Conservation (phyloP, 2,888 invertebrate species). For the Trichogramma dendrolimi region DNA sequence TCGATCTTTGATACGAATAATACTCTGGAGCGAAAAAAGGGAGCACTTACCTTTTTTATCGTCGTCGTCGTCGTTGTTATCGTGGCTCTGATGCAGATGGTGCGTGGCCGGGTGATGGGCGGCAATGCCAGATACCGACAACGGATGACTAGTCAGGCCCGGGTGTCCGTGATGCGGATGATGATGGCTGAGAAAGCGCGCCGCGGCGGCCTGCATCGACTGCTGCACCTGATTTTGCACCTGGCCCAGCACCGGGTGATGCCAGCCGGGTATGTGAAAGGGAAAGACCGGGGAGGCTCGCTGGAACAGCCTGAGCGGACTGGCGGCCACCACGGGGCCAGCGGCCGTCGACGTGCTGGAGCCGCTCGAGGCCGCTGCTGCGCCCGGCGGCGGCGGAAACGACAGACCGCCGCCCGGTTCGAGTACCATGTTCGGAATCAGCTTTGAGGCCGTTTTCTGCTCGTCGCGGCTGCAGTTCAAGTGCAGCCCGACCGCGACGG, state of each 20-base stretch:
- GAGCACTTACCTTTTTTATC: slow-evolving; percentile 47
- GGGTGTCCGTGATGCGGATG: slow-evolving; percentile 49
- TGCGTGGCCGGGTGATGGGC: slow-evolving; percentile 45
- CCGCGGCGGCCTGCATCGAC: slow-evolving; percentile 46
- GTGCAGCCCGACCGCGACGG: slow-evolving; percentile 9
- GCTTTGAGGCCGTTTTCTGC: slow-evolving; percentile 34
- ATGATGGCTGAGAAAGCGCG: slow-evolving; percentile 46
- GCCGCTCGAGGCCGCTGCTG: slow-evolving; percentile 40
- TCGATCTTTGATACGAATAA: no score
- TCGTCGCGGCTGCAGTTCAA: neutral
- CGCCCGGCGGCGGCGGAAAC: slow-evolving; percentile 50
- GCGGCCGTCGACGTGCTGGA: slow-evolving; percentile 37
- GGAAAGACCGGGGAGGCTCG: slow-evolving; percentile 49
- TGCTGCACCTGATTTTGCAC: slow-evolving; percentile 49
- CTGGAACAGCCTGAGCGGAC: slow-evolving; percentile 45
- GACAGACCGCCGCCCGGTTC: slow-evolving; percentile 52
- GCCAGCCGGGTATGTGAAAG: slow-evolving; percentile 50
- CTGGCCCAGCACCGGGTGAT: slow-evolving; percentile 49
- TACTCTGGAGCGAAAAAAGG: no score
- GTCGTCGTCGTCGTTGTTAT: slow-evolving; percentile 49
- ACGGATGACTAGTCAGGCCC: slow-evolving; percentile 43
- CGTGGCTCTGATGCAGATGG: slow-evolving; percentile 43
- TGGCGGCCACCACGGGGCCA: slow-evolving; percentile 18
- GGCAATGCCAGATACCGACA: slow-evolving; percentile 42
- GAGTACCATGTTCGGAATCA: slow-evolving; percentile 51